These are phyloP conservation scores for Babyrousa celebensis DNA, from an alignment of 2,797 vertebrate genomes.

Conservation along the genomic window DNA sequence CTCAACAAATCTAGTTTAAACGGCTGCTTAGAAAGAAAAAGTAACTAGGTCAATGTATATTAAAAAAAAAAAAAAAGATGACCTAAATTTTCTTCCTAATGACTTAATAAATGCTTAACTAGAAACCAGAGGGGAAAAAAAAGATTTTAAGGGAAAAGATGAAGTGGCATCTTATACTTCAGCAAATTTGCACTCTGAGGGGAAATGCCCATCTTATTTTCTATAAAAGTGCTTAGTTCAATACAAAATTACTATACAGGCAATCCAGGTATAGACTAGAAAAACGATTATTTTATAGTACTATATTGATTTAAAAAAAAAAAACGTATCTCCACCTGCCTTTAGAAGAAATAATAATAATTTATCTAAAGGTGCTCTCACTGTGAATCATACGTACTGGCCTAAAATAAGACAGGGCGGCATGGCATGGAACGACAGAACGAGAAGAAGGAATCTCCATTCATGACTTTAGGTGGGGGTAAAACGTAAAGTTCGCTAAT, in stretches of 20 bases:
- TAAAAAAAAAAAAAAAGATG: not conserved
- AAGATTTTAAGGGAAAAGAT: constrained; percentile 41
- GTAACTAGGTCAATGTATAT: not conserved
- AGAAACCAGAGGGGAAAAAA: not conserved
- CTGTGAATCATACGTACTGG: not conserved
- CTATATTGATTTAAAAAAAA: not conserved
- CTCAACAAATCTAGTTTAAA: not conserved
- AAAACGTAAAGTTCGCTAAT: not conserved
- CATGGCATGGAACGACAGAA: not conserved
- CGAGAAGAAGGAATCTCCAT: not conserved
- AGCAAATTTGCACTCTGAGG: not conserved
- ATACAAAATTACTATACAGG: not conserved
- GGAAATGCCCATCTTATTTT: not conserved
- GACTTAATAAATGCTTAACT: not conserved
- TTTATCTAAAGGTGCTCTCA: not conserved
- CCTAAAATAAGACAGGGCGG: not conserved
- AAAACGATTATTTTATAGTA: constrained; percentile 41
- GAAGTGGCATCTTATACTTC: not conserved
- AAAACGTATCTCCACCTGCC: not conserved
- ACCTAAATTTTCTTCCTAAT: constrained; percentile 49
- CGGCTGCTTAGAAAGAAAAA: not conserved
- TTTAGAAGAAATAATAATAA: not conserved
- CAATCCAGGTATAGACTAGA: not conserved
- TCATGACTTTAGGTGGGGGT: not conserved
- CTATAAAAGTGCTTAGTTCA: not conserved